A percentile compares a stretch with the other conserved stretches of the same genome.
phyloP scores from a whole-genome alignment of 2,797 vertebrate species.

The Falco concolor region DNA sequence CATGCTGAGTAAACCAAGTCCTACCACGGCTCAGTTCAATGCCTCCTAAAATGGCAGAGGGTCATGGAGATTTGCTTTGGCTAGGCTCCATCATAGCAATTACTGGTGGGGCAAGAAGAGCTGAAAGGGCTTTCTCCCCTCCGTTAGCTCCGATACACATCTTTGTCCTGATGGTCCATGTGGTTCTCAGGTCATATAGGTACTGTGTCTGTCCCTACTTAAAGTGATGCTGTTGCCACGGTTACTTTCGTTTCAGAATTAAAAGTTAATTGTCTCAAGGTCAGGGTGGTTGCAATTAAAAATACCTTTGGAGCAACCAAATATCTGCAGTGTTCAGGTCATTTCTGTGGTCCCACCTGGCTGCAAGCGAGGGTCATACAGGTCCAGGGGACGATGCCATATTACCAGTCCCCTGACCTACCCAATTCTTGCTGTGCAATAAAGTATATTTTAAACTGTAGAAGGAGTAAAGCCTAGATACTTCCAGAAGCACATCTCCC shows the following conservation, averaged over 20 bases:
- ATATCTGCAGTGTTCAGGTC: fast-evolving
- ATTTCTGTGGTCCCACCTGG: neutral
- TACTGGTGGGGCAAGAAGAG: neutral
- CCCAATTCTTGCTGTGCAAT: neutral
- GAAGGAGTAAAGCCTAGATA: neutral
- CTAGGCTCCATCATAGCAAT: neutral
- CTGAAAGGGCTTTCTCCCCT: neutral
- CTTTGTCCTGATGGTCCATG: neutral
- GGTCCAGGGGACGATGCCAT: neutral
- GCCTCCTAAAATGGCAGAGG: neutral
- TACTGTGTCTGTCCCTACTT: neutral
- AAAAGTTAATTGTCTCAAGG: neutral
- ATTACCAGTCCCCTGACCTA: neutral
- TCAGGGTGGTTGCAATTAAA: neutral
- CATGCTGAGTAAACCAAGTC: neutral
- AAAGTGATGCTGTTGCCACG: neutral
- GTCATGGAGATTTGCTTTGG: fast-evolving
- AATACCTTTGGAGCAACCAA: neutral
- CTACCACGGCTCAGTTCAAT: neutral
- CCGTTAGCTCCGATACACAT: fast-evolving
- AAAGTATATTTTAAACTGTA: neutral
- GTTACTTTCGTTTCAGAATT: neutral
- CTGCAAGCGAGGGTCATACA: neutral
- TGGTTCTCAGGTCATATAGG: neutral
- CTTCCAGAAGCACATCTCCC: neutral